These are phyloP conservation scores for Myotis davidii DNA, from an alignment of 2,113 vertebrate genomes.

Conservation along the genomic window DNA sequence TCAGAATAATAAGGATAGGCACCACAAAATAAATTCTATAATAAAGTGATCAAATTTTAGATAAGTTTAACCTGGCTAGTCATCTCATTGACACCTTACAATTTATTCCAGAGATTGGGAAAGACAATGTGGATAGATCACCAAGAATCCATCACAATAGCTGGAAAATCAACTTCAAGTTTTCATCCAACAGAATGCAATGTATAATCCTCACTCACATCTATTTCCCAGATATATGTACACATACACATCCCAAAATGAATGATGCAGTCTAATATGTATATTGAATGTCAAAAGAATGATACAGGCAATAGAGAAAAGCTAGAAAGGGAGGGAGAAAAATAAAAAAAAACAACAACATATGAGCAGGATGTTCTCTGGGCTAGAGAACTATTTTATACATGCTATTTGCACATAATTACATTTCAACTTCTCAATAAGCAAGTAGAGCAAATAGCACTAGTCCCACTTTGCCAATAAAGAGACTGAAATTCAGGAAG, in stretches of 20 bases:
- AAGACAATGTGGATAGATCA: not conserved
- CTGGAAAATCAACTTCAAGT: not conserved
- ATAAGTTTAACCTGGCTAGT: not conserved
- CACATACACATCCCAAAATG: not conserved
- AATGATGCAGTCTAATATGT: not conserved
- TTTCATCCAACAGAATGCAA: not conserved
- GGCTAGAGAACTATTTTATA: not conserved
- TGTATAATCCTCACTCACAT: not conserved
- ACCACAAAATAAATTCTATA: not conserved
- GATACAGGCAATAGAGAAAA: not conserved
- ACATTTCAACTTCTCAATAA: constrained; percentile 16
- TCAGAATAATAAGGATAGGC: not conserved
- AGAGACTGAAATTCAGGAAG: not conserved
- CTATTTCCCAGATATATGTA: not conserved
- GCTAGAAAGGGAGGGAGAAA: not conserved
- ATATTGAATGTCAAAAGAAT: not conserved
- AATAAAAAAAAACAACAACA: not conserved
- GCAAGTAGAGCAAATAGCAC: not conserved
- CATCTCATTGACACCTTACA: not conserved
- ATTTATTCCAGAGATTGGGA: constrained; percentile 39
- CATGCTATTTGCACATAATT: not conserved
- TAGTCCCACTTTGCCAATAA: not conserved
- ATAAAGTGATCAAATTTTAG: not conserved
- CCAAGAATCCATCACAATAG: not conserved
- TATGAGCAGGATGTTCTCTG: not conserved